These are phyloP conservation scores for Coelinius sp. DNA, from an alignment of 2,888 invertebrate species.

Conservation along the genomic window DNA sequence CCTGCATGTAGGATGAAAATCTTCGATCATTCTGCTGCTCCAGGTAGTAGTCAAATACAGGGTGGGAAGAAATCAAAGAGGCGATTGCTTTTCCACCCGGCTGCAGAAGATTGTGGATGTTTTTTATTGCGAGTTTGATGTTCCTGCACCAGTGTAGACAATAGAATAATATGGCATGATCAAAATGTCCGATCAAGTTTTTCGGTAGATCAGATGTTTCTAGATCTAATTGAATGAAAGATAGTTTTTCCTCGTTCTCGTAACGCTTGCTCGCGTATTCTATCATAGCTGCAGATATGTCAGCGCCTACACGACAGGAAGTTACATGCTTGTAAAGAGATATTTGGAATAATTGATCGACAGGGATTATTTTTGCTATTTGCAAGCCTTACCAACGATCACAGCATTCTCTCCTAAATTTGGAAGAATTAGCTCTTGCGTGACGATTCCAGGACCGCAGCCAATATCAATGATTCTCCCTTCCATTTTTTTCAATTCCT, in stretches of 20 bases:
- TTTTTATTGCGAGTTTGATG: conserved; percentile 77
- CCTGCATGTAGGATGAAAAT: conserved; percentile 78
- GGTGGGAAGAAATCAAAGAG: conserved; percentile 79
- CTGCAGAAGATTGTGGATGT: conserved; percentile 77
- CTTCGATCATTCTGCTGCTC: conserved; percentile 73
- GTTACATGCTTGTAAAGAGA: neutral
- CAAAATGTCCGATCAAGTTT: conserved; percentile 49
- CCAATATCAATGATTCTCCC: conserved; percentile 4
- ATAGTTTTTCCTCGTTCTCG: conserved; percentile 71
- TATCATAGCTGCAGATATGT: conserved; percentile 81
- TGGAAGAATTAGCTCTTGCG: neutral
- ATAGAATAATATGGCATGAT: conserved; percentile 73
- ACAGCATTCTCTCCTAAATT: neutral
- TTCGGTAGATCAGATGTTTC: conserved; percentile 71
- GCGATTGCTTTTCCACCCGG: conserved; percentile 80
- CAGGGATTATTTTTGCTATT: neutral
- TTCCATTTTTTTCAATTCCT: neutral
- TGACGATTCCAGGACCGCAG: neutral
- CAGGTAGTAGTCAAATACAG: conserved; percentile 79
- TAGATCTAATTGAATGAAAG: conserved; percentile 74
- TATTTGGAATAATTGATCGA: neutral
- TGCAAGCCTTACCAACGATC: neutral
- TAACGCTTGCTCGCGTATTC: conserved; percentile 75
- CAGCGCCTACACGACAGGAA: conserved; percentile 73
- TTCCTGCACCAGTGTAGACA: conserved; percentile 85